phyloP scores from a whole-genome alignment of 2,113 vertebrate genomes.

The Cheilinus undulatus region DNA sequence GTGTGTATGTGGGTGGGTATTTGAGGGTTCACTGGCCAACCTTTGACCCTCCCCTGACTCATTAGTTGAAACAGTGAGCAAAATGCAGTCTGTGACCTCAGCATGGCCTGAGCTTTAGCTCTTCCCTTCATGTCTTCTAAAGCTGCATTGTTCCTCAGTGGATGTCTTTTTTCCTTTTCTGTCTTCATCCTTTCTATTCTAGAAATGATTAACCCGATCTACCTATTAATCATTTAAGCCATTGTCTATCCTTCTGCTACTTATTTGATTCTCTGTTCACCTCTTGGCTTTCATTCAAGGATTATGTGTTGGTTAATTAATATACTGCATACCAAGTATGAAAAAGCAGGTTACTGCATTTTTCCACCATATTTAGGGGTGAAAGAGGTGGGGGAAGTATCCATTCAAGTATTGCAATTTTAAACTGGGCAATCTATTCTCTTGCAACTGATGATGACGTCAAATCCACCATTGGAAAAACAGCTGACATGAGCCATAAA shows the following conservation, averaged over 20 bases:
- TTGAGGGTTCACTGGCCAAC: slow-evolving; percentile 49
- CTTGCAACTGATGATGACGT: too few species aligned
- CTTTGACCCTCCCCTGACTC: slow-evolving; percentile 67
- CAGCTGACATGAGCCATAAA: too few species aligned
- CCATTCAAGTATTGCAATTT: too few species aligned
- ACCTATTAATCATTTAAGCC: slow-evolving; percentile 17
- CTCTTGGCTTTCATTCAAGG: background rate
- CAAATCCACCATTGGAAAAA: too few species aligned
- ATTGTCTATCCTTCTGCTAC: slow-evolving; percentile 12
- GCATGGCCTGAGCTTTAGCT: slow-evolving; percentile 23
- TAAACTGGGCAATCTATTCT: too few species aligned
- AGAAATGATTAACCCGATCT: slow-evolving; percentile 59
- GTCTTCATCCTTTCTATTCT: slow-evolving; percentile 18
- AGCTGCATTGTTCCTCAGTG: slow-evolving; percentile 56
- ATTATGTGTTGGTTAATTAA: background rate
- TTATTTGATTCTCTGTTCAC: background rate
- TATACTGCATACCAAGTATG: too few species aligned
- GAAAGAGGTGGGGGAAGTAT: too few species aligned
- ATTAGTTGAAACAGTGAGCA: slow-evolving; percentile 67
- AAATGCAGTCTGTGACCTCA: slow-evolving; percentile 55
- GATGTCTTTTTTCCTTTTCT: slow-evolving; percentile 43
- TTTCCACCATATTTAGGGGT: too few species aligned
- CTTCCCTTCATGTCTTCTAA: slow-evolving; percentile 26
- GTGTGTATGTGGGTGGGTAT: background rate
- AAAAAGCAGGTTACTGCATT: too few species aligned